These are phyloP conservation scores for Drosophila infuscata DNA, from an alignment of 2,888 invertebrate genomes.

Conservation along the genomic window DNA sequence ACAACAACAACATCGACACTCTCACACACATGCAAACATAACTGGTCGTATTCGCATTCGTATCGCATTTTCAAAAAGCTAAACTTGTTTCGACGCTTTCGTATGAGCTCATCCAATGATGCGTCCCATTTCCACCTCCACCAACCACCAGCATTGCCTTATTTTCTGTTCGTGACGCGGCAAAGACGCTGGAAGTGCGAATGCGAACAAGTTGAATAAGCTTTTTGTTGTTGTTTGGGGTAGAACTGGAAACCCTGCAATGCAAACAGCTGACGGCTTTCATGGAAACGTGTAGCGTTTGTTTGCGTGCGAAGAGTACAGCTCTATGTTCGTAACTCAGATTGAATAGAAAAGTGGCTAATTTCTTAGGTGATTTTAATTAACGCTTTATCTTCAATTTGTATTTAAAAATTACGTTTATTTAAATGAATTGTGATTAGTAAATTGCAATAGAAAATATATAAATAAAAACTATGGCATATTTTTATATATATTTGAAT, in stretches of 20 bases:
- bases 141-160: slow-evolving; percentile 30
- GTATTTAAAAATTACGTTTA: not conserved
- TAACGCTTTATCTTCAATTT: not conserved
- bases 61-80: slow-evolving; percentile 72
- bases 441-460: not conserved
- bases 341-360: slow-evolving; percentile 9
- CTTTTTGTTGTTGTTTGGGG: slow-evolving; percentile 50
- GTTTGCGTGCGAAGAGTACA: slow-evolving; percentile 40
- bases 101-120: slow-evolving; percentile 74
- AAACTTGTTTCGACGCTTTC: slow-evolving; percentile 73
- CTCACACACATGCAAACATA: slow-evolving; percentile 8
- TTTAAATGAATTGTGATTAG: not conserved
- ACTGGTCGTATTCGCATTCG: slow-evolving; percentile 19
- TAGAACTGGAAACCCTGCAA: slow-evolving; percentile 51
- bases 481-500: not conserved
- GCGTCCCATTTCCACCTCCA: slow-evolving; percentile 29
- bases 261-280: slow-evolving; percentile 51
- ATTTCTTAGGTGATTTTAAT: slow-evolving; percentile 35
- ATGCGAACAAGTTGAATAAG: slow-evolving; percentile 53
- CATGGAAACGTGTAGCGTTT: slow-evolving; percentile 9
- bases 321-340: slow-evolving; percentile 13
- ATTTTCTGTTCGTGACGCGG: slow-evolving; percentile 50
- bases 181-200: slow-evolving; percentile 71
- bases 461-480: not conserved
- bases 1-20: slow-evolving; percentile 43